Evolutionary conservation across 2,797 vertebrate species (phyloP).

Genomic region (Siniperca obscura): DNA sequence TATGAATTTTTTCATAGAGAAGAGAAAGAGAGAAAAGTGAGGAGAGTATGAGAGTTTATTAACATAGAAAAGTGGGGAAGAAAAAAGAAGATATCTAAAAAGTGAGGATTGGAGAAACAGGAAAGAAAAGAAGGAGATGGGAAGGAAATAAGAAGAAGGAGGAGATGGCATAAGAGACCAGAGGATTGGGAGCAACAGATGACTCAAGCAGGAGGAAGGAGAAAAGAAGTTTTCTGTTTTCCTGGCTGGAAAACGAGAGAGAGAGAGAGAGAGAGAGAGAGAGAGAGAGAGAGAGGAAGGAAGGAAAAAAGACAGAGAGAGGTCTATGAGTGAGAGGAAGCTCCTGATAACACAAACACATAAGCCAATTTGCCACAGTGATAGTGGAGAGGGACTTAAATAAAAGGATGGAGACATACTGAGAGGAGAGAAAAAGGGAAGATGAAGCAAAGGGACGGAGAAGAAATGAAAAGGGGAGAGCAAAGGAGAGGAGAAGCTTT

Average conservation of each 20-base stretch:
- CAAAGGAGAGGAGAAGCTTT: neutral
- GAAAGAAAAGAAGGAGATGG: neutral
- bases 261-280: neutral
- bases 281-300: neutral
- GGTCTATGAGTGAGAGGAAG: conserved; percentile 29
- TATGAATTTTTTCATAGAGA: neutral
- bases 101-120: neutral
- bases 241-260: neutral
- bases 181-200: neutral
- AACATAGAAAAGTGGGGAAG: neutral
- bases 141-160: neutral
- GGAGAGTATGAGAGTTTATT: neutral
- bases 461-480: neutral
- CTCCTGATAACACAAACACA: conserved; percentile 41
- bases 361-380: conserved; percentile 34
- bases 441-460: neutral
- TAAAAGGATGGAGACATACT: neutral
- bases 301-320: neutral
- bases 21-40: neutral
- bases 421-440: neutral
- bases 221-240: neutral
- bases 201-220: neutral
- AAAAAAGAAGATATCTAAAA: neutral
- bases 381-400: conserved; percentile 21
- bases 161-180: neutral